phyloP scores from a whole-genome alignment of 2,113 vertebrate species.

The Sardina pilchardus region DNA sequence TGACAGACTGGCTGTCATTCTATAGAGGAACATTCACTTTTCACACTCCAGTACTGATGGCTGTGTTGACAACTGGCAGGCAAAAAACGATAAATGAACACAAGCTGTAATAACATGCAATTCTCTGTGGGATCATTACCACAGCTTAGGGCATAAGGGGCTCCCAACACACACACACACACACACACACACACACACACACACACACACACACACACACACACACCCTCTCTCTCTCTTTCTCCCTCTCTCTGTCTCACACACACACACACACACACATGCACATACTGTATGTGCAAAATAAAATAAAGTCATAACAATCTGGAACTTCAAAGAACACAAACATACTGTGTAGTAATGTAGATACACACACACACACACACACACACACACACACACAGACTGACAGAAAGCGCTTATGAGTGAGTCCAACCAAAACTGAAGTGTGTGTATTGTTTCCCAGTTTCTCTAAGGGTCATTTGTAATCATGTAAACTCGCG shows the following conservation, averaged over 20 bases:
- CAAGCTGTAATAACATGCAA: neutral
- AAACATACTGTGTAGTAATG: too few species aligned
- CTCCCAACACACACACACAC: too few species aligned
- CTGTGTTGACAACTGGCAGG: neutral
- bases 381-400: too few species aligned
- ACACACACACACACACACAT: neutral
- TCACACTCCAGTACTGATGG: neutral
- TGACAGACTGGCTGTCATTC: neutral
- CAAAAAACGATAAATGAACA: neutral
- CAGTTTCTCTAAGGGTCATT: neutral
- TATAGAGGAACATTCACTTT: neutral
- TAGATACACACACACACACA: too few species aligned
- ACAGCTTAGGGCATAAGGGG: too few species aligned
- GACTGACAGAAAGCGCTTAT: neutral
- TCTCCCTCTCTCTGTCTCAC: neutral
- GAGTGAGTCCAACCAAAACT: neutral
- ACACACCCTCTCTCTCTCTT: too few species aligned
- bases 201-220: too few species aligned
- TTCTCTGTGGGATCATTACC: neutral
- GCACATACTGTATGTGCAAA: too few species aligned
- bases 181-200: too few species aligned
- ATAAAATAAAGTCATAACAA: too few species aligned
- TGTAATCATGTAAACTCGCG: constrained; percentile 13
- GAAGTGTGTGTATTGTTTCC: neutral
- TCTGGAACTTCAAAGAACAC: too few species aligned